Evolutionary conservation across 2,797 vertebrate species (phyloP), one percentile per base, ranked within the genome.

Genomic region (Ciconia nigra): DNA sequence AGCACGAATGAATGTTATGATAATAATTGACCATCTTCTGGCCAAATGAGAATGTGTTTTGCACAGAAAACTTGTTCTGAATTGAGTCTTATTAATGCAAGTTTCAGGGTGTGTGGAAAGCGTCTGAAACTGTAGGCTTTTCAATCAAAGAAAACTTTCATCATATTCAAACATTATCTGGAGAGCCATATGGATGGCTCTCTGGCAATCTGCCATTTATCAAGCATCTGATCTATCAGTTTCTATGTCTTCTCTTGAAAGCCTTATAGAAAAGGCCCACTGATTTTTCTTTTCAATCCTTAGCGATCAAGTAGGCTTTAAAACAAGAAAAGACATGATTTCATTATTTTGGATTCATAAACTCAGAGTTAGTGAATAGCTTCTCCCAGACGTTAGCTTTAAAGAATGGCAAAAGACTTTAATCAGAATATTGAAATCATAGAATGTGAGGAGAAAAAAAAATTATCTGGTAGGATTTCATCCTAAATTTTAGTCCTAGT

Each of bases 241-340:
- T 82, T 46, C 88, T 41, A 0, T 28, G 52, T 70, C 70, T 65
- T 31, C 66, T 63, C 59, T 89, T 79, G 81, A 89, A 93, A 91
- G 59, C 54, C 37, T 28, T 46, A 5, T 6, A 37, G 49, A 25
- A 70, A 93, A 93, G 80, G 28, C 83, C 12, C 10, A 13, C 80
- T 95, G 95, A 89, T 96, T 94, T 92, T 93, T 74, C 86, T 77
- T 89, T 92, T 92, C 88, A 94, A 52, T 90, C 78, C 71, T 47
- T 59, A 6, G 39, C 1, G 55, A 94, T 87, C 78, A 89, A 90
- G 82, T 22, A 73, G 81, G 63, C 81, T 97, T 90, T 96, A 95
- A 94, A 96, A 92, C 87, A 93, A 91, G 90, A 92, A 90, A 87
- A 94, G 71, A 44, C 11, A 17, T 77, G 71, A 95, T 95, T 97